Conservation (phyloP, 2,113 vertebrate genomes). For the pig (Sus scrofa) region T2T-Sscrofa CM000825.6:55228501-55229000, state of each 20-base stretch:
- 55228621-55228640: neutral
- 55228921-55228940: neutral
- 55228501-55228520: slow-evolving; percentile 98
- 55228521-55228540: slow-evolving; percentile 97
- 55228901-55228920: slow-evolving; percentile 41
- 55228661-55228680: neutral
- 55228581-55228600: neutral
- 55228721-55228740: slow-evolving; percentile 50
- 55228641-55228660: neutral
- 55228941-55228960: neutral
- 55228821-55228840: neutral
- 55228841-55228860: slow-evolving; percentile 21
- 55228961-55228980: neutral
- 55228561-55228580: slow-evolving; percentile 27
- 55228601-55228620: neutral
- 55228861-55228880: slow-evolving; percentile 53
- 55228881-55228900: slow-evolving; percentile 36
- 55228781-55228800: neutral
- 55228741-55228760: slow-evolving; percentile 34
- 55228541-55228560: slow-evolving; percentile 54
- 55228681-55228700: slow-evolving; percentile 39
- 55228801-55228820: slow-evolving; percentile 51
- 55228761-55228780: slow-evolving; percentile 24
- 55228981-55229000: neutral
- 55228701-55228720: slow-evolving; percentile 18